These are phyloP conservation scores for Turnix velox DNA, from an alignment of 2,113 vertebrate species.

Conservation along the genomic window DNA sequence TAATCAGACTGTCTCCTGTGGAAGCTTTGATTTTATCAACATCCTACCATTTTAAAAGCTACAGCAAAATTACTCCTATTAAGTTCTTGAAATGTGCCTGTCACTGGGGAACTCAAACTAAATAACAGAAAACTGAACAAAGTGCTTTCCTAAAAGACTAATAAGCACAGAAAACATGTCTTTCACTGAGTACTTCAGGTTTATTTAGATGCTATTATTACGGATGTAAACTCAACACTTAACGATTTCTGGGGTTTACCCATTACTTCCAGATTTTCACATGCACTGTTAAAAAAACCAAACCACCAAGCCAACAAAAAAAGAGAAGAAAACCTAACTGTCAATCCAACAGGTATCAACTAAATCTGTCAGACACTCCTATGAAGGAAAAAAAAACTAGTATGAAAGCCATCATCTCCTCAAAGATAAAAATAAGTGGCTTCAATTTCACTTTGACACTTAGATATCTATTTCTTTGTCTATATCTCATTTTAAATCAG, in stretches of 20 bases:
- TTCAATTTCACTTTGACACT: background rate
- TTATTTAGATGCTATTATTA: background rate
- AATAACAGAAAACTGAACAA: background rate
- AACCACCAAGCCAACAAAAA: rapidly evolving
- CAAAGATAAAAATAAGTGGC: background rate
- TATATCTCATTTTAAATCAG: background rate
- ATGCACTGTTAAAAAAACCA: background rate
- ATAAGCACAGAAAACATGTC: background rate
- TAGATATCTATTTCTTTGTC: background rate
- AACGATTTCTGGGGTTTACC: background rate
- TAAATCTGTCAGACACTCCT: background rate
- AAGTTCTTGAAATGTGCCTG: background rate
- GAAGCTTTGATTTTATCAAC: background rate
- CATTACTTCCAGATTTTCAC: background rate
- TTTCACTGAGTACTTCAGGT: background rate
- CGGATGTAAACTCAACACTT: background rate
- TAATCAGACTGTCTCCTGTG: background rate
- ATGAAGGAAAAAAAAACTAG: background rate
- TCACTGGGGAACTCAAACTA: background rate
- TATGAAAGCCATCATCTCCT: background rate
- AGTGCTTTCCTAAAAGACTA: background rate
- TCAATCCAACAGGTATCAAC: background rate
- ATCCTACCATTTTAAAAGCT: background rate
- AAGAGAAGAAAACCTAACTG: background rate
- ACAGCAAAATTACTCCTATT: background rate